A percentile compares a stretch with the other conserved stretches of the same genome.
These are phyloP conservation scores for Zelostemma sp. DNA, from an alignment of 1,140 invertebrate genomes.

Conservation along the genomic window DNA sequence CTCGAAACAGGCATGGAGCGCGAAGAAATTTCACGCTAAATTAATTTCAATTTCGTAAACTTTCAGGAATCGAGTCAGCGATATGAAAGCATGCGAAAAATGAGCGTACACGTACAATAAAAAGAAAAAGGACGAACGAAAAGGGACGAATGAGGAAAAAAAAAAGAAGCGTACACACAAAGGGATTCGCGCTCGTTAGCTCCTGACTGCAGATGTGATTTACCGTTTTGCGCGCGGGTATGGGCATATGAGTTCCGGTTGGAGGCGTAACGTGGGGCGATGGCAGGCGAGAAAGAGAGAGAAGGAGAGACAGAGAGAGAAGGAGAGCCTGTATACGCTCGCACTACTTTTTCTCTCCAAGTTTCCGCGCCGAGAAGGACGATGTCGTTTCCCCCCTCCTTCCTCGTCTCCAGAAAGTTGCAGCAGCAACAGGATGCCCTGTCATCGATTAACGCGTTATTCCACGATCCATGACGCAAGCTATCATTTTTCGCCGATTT, in stretches of 20 bases:
- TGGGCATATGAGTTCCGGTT: conserved; percentile 69
- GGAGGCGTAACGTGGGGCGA: conserved; percentile 29
- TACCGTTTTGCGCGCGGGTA: conserved; percentile 69
- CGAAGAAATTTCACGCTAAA: conserved; percentile 31
- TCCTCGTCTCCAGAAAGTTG: not conserved
- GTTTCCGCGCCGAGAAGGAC: conserved; percentile 37
- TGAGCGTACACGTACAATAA: conserved; percentile 29
- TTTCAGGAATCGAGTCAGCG: conserved; percentile 26
- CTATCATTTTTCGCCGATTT: too few relatives aligned
- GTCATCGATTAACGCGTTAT: conserved; percentile 55
- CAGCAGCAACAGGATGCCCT: conserved; percentile 20
- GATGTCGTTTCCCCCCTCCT: conserved; percentile 23
- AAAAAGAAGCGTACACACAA: conserved; percentile 19
- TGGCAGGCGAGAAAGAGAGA: conserved; percentile 9
- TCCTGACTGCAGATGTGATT: conserved; percentile 52
- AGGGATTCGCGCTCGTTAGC: conserved; percentile 37
- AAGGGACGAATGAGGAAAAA: not conserved
- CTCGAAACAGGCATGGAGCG: too few relatives aligned
- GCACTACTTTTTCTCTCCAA: conserved; percentile 31
- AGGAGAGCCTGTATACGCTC: conserved; percentile 39
- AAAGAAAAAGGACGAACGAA: conserved; percentile 9
- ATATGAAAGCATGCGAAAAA: conserved; percentile 23
- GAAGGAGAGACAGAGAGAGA: conserved; percentile 32
- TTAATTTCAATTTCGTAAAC: conserved; percentile 29
- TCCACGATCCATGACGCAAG: not conserved